Evolutionary conservation across 1,140 invertebrate species (phyloP).

Genomic region (Apis cerana): DNA sequence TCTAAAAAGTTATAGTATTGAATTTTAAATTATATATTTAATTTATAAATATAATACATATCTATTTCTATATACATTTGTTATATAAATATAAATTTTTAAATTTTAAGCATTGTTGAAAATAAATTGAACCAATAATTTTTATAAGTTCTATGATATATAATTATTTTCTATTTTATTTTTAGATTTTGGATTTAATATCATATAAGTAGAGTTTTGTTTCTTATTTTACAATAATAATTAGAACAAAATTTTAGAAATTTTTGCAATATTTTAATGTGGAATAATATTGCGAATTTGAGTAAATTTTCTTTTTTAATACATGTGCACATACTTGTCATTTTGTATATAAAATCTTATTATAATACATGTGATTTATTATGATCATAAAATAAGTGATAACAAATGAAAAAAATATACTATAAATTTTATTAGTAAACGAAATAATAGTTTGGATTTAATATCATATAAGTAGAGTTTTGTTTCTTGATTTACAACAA

Average conservation of each 20-base stretch:
- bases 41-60: background rate
- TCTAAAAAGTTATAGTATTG: too few species aligned
- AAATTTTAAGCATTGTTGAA: background rate
- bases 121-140: background rate
- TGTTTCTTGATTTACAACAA: background rate
- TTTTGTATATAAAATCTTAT: slow-evolving; percentile 31
- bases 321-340: background rate
- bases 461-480: background rate
- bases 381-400: background rate
- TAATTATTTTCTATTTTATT: background rate
- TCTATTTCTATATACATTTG: background rate
- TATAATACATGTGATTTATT: slow-evolving; percentile 14
- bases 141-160: background rate
- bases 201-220: background rate
- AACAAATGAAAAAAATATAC: background rate
- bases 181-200: background rate
- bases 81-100: too few species aligned
- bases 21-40: background rate
- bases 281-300: slow-evolving; percentile 7
- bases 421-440: background rate
- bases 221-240: background rate
- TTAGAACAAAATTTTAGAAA: too few species aligned
- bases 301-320: background rate
- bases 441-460: background rate
- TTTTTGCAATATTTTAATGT: background rate